phyloP scores from a whole-genome alignment of 1,140 invertebrate genomes.

The Dreissena polymorpha region DNA sequence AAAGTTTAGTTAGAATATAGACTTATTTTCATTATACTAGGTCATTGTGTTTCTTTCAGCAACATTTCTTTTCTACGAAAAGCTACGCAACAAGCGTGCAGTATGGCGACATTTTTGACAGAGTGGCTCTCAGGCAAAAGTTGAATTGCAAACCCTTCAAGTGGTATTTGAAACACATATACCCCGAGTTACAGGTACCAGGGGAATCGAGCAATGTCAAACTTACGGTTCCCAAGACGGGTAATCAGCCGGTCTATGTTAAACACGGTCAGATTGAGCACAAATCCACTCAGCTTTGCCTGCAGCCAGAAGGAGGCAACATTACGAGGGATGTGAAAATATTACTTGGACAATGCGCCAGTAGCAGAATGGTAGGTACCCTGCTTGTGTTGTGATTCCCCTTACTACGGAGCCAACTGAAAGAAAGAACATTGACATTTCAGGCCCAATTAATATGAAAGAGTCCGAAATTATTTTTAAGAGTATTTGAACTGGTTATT shows the following conservation, averaged over 20 bases:
- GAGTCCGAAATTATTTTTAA: too few relatives aligned
- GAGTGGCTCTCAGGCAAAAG: constrained; percentile 87
- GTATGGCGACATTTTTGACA: constrained; percentile 92
- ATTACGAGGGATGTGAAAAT: neutral
- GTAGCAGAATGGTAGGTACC: neutral
- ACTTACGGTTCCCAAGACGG: neutral
- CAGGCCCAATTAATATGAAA: too few relatives aligned
- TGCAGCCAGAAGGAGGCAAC: constrained; percentile 2
- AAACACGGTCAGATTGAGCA: constrained; percentile 34
- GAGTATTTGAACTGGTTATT: too few relatives aligned
- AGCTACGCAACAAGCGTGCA: constrained; percentile 82
- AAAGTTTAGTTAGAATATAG: too few relatives aligned
- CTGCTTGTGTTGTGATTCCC: too few relatives aligned
- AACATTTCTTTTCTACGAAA: constrained; percentile 88
- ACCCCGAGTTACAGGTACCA: constrained; percentile 92
- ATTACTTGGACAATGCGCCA: neutral
- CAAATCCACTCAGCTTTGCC: constrained; percentile 8
- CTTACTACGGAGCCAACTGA: too few relatives aligned
- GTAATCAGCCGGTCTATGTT: neutral
- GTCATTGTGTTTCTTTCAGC: constrained; percentile 78
- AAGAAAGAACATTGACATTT: too few relatives aligned
- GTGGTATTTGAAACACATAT: constrained; percentile 98
- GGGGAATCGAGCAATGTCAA: constrained; percentile 73
- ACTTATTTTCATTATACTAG: too few relatives aligned
- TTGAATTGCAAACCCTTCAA: constrained; percentile 97